Percentiles rank a stretch among this genome's conserved stretches.
Evolutionary conservation across 2,797 vertebrate genomes (phyloP).

Genomic region (Chaenodraco wilsoni): DNA sequence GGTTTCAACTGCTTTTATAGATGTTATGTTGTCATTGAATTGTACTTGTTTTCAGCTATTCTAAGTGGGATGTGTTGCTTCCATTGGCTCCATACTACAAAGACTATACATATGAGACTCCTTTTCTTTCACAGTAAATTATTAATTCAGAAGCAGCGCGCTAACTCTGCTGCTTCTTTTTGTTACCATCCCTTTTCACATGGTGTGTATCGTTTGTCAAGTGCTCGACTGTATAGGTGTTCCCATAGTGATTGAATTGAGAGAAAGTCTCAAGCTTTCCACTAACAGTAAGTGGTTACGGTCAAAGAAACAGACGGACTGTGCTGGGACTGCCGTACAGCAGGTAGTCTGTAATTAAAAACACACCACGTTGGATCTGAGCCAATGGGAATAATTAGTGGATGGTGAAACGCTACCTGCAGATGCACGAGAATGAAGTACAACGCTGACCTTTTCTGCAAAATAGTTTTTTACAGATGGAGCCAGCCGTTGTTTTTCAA

Average conservation of each 20-base stretch:
- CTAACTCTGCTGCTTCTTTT: slow-evolving; percentile 37
- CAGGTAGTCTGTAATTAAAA: slow-evolving; percentile 73
- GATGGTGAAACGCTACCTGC: slow-evolving; percentile 50
- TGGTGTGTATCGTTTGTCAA: slow-evolving; percentile 26
- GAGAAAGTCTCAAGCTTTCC: slow-evolving; percentile 22
- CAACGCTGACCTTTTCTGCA: slow-evolving; percentile 23
- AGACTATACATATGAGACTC: slow-evolving; percentile 62
- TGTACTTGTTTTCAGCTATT: slow-evolving; percentile 38
- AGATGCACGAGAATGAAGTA: slow-evolving; percentile 42
- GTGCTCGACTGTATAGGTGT: slow-evolving; percentile 18
- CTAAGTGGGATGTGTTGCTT: slow-evolving; percentile 21
- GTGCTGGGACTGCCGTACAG: slow-evolving; percentile 50
- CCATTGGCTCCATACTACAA: slow-evolving; percentile 34
- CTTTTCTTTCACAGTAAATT: slow-evolving; percentile 41
- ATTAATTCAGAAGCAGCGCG: slow-evolving; percentile 30
- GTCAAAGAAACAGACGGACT: slow-evolving; percentile 33
- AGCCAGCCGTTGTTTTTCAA: slow-evolving; percentile 39
- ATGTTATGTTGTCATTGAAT: slow-evolving; percentile 23
- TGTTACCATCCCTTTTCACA: slow-evolving; percentile 15
- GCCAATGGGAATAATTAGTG: slow-evolving; percentile 60
- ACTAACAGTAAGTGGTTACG: slow-evolving; percentile 22
- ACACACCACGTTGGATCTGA: slow-evolving; percentile 40
- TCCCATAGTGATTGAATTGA: slow-evolving; percentile 9
- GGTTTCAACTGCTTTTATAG: slow-evolving; percentile 21
- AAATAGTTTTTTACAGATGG: slow-evolving; percentile 34